A percentile compares a stretch with the other conserved stretches of the same genome.
Conservation (phyloP, 2,797 vertebrate genomes). For the Mus minutoides region DNA sequence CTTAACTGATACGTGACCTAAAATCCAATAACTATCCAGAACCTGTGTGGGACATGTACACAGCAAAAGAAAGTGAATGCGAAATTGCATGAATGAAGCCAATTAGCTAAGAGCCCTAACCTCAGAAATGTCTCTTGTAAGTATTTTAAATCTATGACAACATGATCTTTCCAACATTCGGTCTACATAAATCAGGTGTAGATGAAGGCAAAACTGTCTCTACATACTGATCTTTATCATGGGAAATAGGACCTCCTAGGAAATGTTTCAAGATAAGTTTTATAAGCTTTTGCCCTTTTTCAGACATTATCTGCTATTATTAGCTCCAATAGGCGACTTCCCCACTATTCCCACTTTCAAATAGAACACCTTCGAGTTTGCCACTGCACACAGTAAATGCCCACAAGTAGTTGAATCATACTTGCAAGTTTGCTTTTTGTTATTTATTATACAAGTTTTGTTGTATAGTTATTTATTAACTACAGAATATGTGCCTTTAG, state of each 20-base stretch:
- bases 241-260: background rate
- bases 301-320: background rate
- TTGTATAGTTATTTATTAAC: background rate
- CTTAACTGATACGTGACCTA: background rate
- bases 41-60: background rate
- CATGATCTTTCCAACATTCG: background rate
- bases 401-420: background rate
- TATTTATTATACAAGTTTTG: background rate
- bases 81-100: background rate
- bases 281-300: background rate
- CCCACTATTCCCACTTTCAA: background rate
- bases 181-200: background rate
- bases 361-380: background rate
- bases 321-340: background rate
- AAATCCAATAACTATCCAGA: background rate
- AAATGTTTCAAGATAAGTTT: background rate
- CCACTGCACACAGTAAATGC: background rate
- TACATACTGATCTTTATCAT: background rate
- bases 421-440: background rate
- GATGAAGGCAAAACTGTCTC: background rate
- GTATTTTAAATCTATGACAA: constrained; percentile 50
- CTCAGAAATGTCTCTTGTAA: constrained; percentile 20
- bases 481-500: background rate
- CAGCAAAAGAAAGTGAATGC: background rate
- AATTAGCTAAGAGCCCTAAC: background rate